phyloP scores from a whole-genome alignment of 2,888 invertebrate species.

The Morinoia aosen region DNA sequence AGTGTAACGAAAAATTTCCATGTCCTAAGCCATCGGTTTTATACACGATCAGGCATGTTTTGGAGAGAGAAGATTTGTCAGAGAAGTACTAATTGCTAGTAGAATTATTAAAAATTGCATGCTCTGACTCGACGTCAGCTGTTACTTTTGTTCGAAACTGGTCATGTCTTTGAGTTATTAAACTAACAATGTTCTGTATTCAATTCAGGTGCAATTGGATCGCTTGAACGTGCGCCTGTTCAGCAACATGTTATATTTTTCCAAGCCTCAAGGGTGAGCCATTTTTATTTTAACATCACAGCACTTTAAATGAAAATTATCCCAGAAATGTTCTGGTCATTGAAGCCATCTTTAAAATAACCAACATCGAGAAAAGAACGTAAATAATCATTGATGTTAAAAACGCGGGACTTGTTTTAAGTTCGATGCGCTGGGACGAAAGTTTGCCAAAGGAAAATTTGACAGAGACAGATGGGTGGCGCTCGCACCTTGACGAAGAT shows the following conservation, averaged over 20 bases:
- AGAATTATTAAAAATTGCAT: not conserved
- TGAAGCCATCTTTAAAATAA: not conserved
- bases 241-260: not conserved
- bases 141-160: not conserved
- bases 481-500: not conserved
- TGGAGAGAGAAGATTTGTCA: not conserved
- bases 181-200: too few relatives aligned
- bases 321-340: not conserved
- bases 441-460: not conserved
- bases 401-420: not conserved
- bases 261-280: too few relatives aligned
- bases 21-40: not conserved
- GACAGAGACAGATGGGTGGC: conserved; percentile 3
- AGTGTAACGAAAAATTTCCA: not conserved
- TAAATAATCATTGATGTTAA: not conserved
- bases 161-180: not conserved
- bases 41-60: not conserved
- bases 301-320: too few relatives aligned
- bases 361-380: not conserved
- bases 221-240: too few relatives aligned
- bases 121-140: not conserved
- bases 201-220: too few relatives aligned
- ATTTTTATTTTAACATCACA: too few relatives aligned
- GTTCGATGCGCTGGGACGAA: not conserved
- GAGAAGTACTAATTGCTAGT: not conserved